Evolutionary conservation across 2,113 vertebrate species (phyloP).

Genomic region (Ceyx melanurus): DNA sequence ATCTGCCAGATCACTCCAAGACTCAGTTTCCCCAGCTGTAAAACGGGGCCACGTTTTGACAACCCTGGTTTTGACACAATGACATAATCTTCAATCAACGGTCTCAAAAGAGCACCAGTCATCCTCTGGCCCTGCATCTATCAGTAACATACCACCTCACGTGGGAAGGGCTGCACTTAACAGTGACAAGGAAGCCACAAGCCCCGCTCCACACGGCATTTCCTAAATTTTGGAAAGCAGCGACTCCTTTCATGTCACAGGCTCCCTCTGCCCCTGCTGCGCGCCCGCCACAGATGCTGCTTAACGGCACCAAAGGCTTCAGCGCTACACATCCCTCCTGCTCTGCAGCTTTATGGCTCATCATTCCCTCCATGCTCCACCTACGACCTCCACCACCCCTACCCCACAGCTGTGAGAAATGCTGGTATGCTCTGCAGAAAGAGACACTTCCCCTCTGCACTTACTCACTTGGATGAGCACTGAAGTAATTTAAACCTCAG

Average conservation of each 20-base stretch:
- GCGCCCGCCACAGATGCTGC: neutral
- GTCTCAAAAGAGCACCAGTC: neutral
- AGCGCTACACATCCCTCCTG: neutral
- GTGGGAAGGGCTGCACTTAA: neutral
- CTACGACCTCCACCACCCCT: neutral
- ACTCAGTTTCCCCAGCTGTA: slow-evolving; percentile 12
- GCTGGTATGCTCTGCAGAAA: neutral
- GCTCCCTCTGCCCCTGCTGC: neutral
- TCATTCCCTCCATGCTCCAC: neutral
- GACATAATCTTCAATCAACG: neutral
- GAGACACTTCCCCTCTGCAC: slow-evolving; percentile 6
- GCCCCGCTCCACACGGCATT: neutral
- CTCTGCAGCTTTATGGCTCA: neutral
- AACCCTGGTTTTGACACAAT: neutral
- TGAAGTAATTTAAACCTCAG: slow-evolving; percentile 18
- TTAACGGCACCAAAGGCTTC: neutral
- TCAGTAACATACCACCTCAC: neutral
- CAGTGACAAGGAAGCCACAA: neutral
- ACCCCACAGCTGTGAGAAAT: slow-evolving; percentile 17
- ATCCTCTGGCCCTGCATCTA: neutral
- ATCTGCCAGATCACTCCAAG: neutral
- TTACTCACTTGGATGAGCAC: slow-evolving; percentile 15
- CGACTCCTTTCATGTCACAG: neutral
- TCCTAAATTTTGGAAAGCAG: neutral
- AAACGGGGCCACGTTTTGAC: neutral